Evolutionary conservation across 2,888 invertebrate genomes (phyloP).

Genomic region (Pollenia amentaria): DNA sequence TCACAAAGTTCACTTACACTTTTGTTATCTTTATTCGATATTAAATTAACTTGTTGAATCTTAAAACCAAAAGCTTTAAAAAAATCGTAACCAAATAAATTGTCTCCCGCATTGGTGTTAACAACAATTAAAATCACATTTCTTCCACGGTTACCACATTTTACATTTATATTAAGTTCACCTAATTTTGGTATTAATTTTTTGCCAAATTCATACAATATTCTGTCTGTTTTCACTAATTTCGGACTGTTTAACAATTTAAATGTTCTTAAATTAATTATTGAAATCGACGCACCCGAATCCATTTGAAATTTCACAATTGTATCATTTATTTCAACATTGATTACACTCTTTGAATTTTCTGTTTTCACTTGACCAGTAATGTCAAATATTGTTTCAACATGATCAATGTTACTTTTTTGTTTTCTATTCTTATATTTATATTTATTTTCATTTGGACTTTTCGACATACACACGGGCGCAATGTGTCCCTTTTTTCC

Average conservation of each 20-base stretch:
- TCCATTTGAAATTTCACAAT: conserved; percentile 69
- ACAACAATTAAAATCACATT: conserved; percentile 5
- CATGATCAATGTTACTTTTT: conserved; percentile 30
- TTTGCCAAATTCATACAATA: conserved; percentile 59
- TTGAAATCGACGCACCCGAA: conserved; percentile 63
- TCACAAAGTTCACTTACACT: background rate
- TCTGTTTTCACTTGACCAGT: conserved; percentile 20
- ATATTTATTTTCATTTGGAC: no score
- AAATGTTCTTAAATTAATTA: conserved; percentile 63
- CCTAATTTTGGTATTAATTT: conserved; percentile 56
- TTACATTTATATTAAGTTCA: conserved; percentile 41
- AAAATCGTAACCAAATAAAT: conserved; percentile 41
- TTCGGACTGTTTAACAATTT: conserved; percentile 41
- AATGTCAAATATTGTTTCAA: conserved; percentile 50
- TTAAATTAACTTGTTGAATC: conserved; percentile 54
- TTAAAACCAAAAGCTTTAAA: conserved; percentile 65
- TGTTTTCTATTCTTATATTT: conserved; percentile 31
- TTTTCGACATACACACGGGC: conserved; percentile 55
- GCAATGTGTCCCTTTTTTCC: conserved; percentile 59
- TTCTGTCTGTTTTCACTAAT: conserved; percentile 19
- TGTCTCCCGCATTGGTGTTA: background rate
- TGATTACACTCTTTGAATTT: conserved; percentile 56
- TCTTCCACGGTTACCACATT: conserved; percentile 45
- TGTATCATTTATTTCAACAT: conserved; percentile 46
- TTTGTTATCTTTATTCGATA: background rate